Evolutionary conservation across 2,113 vertebrate genomes (phyloP).

Genomic region (Chelonoidis abingdonii): DNA sequence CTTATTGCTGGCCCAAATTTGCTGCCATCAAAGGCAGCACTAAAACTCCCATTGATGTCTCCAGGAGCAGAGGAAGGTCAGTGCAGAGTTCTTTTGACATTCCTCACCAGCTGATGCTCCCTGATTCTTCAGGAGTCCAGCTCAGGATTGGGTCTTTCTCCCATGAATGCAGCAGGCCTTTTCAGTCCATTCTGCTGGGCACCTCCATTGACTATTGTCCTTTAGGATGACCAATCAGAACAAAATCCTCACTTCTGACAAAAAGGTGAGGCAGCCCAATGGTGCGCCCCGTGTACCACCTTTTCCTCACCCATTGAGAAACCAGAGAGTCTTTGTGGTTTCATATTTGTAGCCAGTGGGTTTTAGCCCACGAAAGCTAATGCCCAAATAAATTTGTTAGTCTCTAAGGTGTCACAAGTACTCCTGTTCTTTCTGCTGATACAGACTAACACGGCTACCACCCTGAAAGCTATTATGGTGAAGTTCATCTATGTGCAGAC

Average conservation of each 20-base stretch:
- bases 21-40: neutral
- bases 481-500: neutral
- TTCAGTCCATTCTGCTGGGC: neutral
- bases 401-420: too few species aligned
- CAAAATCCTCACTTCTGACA: neutral
- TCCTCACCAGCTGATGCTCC: neutral
- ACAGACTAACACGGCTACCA: too few species aligned
- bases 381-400: too few species aligned
- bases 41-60: neutral
- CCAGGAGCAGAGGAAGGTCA: accelerated
- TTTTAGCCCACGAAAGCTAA: too few species aligned
- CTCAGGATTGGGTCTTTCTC: neutral
- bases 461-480: neutral
- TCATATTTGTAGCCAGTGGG: neutral
- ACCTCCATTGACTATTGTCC: neutral
- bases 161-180: neutral
- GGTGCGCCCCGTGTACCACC: too few species aligned
- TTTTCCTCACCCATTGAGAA: neutral
- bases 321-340: neutral
- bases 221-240: neutral
- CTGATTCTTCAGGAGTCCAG: neutral
- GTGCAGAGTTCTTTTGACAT: neutral
- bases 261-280: neutral
- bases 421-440: too few species aligned
- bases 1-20: neutral